Evolutionary conservation across 2,888 invertebrate genomes (phyloP), one percentile per base, ranked within the genome.

Genomic region (Eupithecia tripunctaria): DNA sequence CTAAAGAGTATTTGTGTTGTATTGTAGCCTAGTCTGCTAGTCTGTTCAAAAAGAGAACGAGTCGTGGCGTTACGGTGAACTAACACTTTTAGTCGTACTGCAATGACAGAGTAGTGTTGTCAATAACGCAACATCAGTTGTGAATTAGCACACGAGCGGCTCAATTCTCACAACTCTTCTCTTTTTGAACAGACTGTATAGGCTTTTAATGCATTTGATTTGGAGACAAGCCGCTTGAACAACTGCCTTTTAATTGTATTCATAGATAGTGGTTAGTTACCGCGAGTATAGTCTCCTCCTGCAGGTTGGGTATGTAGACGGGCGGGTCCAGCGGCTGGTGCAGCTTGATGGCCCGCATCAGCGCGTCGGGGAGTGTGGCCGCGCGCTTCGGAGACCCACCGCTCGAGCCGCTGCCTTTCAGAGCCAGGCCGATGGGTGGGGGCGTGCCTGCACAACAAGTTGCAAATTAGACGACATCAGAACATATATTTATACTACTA

Each of bases 201-300:
- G 10, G 10, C 36, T 8, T 36, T 36, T 14, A 41, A 41, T 41
- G 41, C 41, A 0, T 43, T 43, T n/a, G 43, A 18, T 43, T 43
- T n/a, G n/a, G 7, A 43, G 18, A 18, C 43, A 18, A 1, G n/a
- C 8, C 8, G 7, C 43, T 43, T 18, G 43, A 43, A 43, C 43
- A 18, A 43, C n/a, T 18, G 41, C 41, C 41, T n/a, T 18, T n/a
- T 8, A n/a, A 43, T 43, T 7, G 18, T 2, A 43, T 43, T 6
- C 18, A 43, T 43, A 43, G 51, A 27, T 0, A 36, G 10, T 63
- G n/a, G 36, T 32, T 36, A 43, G n/a, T 88, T 84, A 97, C 97
- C 88, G 98, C 98, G 85, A 99, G 96, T 66, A 99, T 95, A 21
- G 99, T 99, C 93, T 99, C 99, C 92, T 99, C 98, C 70, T 98